phyloP scores from a whole-genome alignment of 2,888 invertebrate genomes.

The Abscondita cerata region DNA sequence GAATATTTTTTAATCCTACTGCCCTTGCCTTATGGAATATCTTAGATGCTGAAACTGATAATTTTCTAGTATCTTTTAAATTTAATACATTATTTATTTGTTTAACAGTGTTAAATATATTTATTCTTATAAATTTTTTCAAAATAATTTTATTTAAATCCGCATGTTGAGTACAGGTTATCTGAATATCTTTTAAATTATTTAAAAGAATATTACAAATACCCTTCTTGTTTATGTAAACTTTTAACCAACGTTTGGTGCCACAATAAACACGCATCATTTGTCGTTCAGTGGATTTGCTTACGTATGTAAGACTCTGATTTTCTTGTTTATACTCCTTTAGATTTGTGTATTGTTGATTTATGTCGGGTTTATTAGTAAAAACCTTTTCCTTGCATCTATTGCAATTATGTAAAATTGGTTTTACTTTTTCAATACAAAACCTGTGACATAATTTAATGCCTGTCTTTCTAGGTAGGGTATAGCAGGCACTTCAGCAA shows the following conservation, averaged over 20 bases:
- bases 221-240: not conserved
- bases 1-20: constrained; percentile 4
- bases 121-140: constrained; percentile 2
- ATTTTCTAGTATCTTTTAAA: constrained; percentile 5
- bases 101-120: constrained; percentile 3
- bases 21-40: constrained; percentile 7
- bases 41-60: not conserved
- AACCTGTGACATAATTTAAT: constrained; percentile 2
- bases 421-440: not conserved
- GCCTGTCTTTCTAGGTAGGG: not conserved
- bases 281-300: not conserved
- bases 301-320: not conserved
- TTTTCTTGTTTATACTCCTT: not conserved
- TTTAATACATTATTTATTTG: not conserved
- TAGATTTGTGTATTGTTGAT: not conserved
- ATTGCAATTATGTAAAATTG: not conserved
- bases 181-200: not conserved
- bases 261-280: not conserved
- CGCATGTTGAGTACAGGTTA: constrained; percentile 5
- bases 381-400: constrained; percentile 1
- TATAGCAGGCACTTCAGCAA: not conserved
- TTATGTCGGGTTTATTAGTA: not conserved
- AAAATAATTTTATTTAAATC: constrained; percentile 4
- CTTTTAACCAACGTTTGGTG: constrained; percentile 1
- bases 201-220: constrained; percentile 1